Conservation (phyloP, 2,797 vertebrate genomes). For the Buceros bicornis region DNA sequence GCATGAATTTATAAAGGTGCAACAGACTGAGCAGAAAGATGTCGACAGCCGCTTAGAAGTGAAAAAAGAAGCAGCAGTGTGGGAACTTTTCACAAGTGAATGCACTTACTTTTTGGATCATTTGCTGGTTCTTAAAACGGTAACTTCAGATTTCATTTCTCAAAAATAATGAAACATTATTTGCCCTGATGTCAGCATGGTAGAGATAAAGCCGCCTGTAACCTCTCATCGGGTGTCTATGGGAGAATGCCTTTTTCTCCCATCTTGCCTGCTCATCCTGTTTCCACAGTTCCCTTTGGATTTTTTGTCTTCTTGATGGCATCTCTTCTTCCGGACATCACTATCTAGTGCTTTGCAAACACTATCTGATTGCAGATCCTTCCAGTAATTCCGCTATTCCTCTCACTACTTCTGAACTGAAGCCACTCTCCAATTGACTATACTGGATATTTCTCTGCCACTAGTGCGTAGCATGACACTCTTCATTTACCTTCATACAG, state of each 20-base stretch:
- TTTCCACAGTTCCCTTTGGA: not conserved
- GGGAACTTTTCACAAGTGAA: slow-evolving; percentile 94
- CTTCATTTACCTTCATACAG: not conserved
- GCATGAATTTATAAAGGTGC: slow-evolving; percentile 84
- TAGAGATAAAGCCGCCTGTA: not conserved
- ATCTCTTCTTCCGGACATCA: not conserved
- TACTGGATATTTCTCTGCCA: not conserved
- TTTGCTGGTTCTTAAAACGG: slow-evolving; percentile 93
- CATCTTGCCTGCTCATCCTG: not conserved
- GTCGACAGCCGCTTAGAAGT: slow-evolving; percentile 63
- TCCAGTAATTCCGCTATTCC: not conserved
- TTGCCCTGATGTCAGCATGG: not conserved
- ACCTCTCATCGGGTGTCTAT: not conserved
- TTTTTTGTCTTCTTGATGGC: not conserved
- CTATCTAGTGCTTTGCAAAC: not conserved
- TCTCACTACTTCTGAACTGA: not conserved
- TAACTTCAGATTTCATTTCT: slow-evolving; percentile 64
- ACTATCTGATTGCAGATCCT: not conserved
- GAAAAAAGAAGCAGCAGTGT: slow-evolving; percentile 87
- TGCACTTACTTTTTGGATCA: slow-evolving; percentile 94
- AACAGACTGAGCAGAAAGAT: slow-evolving; percentile 74
- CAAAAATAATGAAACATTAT: not conserved
- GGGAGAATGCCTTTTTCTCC: not conserved
- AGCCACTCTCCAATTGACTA: not conserved
- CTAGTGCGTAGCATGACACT: not conserved